Evolutionary conservation across 2,888 invertebrate species (phyloP).

Genomic region (Girardia tigrina): DNA sequence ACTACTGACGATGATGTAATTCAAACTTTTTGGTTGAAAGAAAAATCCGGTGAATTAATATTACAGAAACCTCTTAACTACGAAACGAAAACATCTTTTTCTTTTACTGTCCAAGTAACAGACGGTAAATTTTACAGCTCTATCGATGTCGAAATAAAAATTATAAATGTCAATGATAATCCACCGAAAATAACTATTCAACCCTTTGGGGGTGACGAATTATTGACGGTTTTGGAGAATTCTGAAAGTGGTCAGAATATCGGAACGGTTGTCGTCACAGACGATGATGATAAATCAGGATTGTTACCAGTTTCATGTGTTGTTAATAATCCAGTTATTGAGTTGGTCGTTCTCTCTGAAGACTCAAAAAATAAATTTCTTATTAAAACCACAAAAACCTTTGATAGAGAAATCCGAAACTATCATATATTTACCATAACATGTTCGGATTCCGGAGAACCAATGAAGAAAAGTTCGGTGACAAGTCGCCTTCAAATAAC

Average conservation of each 20-base stretch:
- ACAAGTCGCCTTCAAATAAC: conserved; percentile 24
- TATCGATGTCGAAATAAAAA: conserved; percentile 1
- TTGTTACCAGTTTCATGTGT: conserved; percentile 25
- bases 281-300: conserved; percentile 36
- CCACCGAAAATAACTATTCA: conserved; percentile 35
- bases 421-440: conserved; percentile 27
- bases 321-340: conserved; percentile 31
- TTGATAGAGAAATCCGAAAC: conserved; percentile 32
- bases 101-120: conserved; percentile 32
- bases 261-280: conserved; percentile 34
- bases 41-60: conserved; percentile 19
- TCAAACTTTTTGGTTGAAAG: conserved; percentile 21
- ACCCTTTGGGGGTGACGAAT: conserved; percentile 18
- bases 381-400: conserved; percentile 25
- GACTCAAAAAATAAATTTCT: conserved; percentile 31
- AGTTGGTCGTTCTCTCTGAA: conserved; percentile 33
- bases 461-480: background rate
- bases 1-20: conserved; percentile 16
- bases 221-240: conserved; percentile 31
- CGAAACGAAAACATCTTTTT: conserved; percentile 27
- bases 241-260: conserved; percentile 25
- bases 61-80: conserved; percentile 30
- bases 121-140: conserved; percentile 32
- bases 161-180: conserved; percentile 37
- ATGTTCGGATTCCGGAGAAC: conserved; percentile 33